phyloP scores from a whole-genome alignment of 2,888 invertebrate species.

The Xestia sexstrigata region DNA sequence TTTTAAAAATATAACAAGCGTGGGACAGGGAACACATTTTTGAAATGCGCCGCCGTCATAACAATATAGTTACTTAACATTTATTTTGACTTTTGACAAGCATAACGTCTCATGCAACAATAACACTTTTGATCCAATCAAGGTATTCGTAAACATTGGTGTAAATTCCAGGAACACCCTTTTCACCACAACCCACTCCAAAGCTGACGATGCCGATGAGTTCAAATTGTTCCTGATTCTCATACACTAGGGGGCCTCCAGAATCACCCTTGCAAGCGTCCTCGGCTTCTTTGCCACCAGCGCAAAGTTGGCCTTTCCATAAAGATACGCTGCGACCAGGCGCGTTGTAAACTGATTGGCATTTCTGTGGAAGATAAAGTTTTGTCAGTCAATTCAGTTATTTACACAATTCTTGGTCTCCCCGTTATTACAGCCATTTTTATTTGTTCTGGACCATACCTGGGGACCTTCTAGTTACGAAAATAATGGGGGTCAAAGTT shows the following conservation, averaged over 20 bases:
- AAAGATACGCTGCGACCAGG: slow-evolving; percentile 16
- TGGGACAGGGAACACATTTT: neutral
- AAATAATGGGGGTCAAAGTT: too few relatives aligned
- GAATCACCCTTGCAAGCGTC: slow-evolving; percentile 92
- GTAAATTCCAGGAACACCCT: slow-evolving; percentile 91
- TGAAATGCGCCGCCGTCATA: neutral
- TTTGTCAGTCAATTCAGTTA: too few relatives aligned
- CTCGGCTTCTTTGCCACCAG: slow-evolving; percentile 88
- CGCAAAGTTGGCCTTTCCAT: slow-evolving; percentile 85
- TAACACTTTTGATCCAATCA: slow-evolving; percentile 87
- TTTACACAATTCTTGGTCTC: too few relatives aligned
- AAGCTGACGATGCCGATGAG: slow-evolving; percentile 91
- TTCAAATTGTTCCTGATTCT: slow-evolving; percentile 69
- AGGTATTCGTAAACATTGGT: slow-evolving; percentile 90
- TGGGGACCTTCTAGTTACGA: too few relatives aligned
- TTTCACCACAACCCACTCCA: slow-evolving; percentile 90
- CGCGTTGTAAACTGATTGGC: slow-evolving; percentile 55
- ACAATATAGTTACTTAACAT: neutral
- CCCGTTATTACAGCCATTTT: too few relatives aligned
- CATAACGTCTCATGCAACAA: slow-evolving; percentile 16
- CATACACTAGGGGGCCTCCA: slow-evolving; percentile 91
- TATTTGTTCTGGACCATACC: too few relatives aligned
- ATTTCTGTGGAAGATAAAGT: slow-evolving; percentile 59
- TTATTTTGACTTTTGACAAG: neutral
- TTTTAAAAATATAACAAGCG: neutral